Base-by-base conservation (phyloP, 2,113 vertebrate species). In the Trinectes maculatus region DNA sequence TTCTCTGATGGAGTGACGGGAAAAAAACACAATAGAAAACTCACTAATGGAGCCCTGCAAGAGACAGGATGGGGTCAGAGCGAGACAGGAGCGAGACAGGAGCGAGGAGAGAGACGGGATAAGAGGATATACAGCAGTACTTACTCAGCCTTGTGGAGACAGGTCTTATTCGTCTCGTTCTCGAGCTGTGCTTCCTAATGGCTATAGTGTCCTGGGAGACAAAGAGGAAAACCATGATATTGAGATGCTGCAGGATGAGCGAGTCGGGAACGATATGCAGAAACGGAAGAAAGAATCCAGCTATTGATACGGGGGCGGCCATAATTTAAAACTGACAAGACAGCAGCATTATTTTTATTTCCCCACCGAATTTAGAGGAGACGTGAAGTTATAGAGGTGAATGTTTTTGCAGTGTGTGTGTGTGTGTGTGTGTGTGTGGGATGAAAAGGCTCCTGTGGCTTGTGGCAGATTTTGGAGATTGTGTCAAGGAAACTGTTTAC, bases 131-230 rank as follows among this genome's bases (percentile, higher is more conserved):
- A 56, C 31, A 56, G 70, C 55, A 48, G 39, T 16, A 80, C 95
- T 95, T 89, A 96, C 95, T 94, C 66, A 96, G 94, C 77, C 94
- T 93, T 56, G 94, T 94, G 43, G 95, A 96, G 31, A 93, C 94
- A 0, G 95, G 95, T 28, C 95, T 92, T 68, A 96, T 95, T 80
- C 94, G 91, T 56, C 95, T 92, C 66, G 94, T 93, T 80, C 94
- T 91, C 25, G 94, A 93, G 78, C 89, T 92, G 72, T 85, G 93
- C 82, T 95, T 94, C 86, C 94, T 94, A 87, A 96, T 95, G 82
- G 94, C 95, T 88, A 96, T 94, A 13, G 94, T 96, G 83, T 96
- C 95, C 95, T 96, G 65, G 33, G 71, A 84, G 64, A n/a, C 61
- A 49, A 53, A 31, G 43, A 59, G 19, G 36, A 29, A 44, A 11